Percentiles rank a stretch among this genome's conserved stretches.
Evolutionary conservation across 2,797 vertebrate genomes (phyloP).

Genomic region (Acomys russatus): DNA sequence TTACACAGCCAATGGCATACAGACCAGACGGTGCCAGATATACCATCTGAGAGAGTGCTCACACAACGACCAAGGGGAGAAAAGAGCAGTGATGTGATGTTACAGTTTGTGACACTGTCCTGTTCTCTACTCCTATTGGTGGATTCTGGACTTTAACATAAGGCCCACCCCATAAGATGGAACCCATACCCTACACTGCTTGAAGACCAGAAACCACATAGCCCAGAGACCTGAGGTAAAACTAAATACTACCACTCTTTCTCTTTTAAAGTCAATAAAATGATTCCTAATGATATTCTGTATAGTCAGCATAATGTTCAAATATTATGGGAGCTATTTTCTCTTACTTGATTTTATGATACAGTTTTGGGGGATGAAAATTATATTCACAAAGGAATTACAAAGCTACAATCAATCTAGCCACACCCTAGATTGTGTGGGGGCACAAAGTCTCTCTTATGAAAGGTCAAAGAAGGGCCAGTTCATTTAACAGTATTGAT

Average conservation of each 20-base stretch:
- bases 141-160: not conserved
- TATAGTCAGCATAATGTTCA: not conserved
- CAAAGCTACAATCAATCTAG: not conserved
- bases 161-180: not conserved
- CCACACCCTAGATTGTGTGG: not conserved
- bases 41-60: not conserved
- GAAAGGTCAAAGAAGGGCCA: not conserved
- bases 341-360: constrained; percentile 40
- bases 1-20: constrained; percentile 30
- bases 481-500: not conserved
- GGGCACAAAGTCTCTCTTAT: not conserved
- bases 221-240: not conserved
- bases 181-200: not conserved
- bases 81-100: not conserved
- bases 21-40: not conserved
- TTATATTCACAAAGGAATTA: not conserved
- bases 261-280: too few relatives aligned
- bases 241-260: not conserved
- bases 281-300: not conserved
- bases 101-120: not conserved
- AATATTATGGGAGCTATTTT: constrained; percentile 26
- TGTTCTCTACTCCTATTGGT: not conserved
- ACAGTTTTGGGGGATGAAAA: not conserved
- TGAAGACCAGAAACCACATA: not conserved
- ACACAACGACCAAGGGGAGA: not conserved